Conservation (phyloP, 2,888 invertebrate species). For the Saturnia japonica region DNA sequence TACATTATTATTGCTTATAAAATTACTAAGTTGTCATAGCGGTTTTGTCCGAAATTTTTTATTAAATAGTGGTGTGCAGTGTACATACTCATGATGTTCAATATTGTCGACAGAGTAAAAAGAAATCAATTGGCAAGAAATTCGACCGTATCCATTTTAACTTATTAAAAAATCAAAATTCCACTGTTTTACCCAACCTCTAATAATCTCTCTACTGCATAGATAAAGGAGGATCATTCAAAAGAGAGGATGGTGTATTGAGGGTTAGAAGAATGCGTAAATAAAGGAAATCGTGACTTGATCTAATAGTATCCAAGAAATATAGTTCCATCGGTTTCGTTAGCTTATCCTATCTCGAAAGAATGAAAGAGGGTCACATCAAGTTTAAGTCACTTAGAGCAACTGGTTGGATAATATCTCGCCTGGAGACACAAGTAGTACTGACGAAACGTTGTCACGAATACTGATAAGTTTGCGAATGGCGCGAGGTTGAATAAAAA, state of each 20-base stretch:
- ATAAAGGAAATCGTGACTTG: not conserved
- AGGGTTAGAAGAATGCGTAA: not conserved
- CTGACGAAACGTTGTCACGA: not conserved
- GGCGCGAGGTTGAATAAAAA: not conserved
- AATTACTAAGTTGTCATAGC: not conserved
- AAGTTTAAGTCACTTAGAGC: not conserved
- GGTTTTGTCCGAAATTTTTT: not conserved
- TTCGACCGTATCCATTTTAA: not conserved
- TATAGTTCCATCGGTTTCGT: not conserved
- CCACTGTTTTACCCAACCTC: too few species aligned
- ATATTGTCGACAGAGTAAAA: too few species aligned
- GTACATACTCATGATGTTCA: too few species aligned
- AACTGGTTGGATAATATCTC: not conserved
- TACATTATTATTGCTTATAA: constrained; percentile 1
- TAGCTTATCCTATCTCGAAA: not conserved
- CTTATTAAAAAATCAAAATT: not conserved
- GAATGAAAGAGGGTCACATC: not conserved
- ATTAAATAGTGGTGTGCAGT: too few species aligned
- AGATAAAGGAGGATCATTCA: not conserved
- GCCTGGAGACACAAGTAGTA: not conserved
- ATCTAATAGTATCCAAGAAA: not conserved
- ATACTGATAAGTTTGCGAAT: not conserved
- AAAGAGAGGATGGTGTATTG: not conserved
- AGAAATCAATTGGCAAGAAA: too few species aligned
- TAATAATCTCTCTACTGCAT: too few species aligned